Evolutionary conservation across 1,140 invertebrate species (phyloP), one percentile per base, ranked within the genome.

Genomic region (Saccostrea glomerata): DNA sequence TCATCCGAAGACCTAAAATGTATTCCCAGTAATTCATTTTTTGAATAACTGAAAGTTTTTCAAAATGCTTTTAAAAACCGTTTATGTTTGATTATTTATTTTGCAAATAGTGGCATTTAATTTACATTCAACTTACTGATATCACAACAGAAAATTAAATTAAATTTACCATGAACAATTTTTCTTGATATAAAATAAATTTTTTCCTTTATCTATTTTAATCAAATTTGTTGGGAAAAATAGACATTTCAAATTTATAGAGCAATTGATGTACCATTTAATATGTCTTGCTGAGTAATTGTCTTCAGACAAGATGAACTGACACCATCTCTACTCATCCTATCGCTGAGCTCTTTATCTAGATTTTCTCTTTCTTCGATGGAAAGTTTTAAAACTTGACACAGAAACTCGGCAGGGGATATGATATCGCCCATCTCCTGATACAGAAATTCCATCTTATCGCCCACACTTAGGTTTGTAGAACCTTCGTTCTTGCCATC

Each of bases 331-430:
- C 11, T 11, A 77, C 30, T 15, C 13, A 77, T 77, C 25, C 23
- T 77, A 15, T 77, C 30, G 13, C 13, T 25, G 15, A 77, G 70
- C 7, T 36, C 11, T 13, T 12, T 77, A 36, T 77, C 86, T 2
- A 87, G 25, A n/a, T 20, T 36, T 40, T 87, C 73, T 82, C 86
- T 17, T 3, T 55, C 30, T 36, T 63, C 70, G 30, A 11, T n/a
- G 12, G 77, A 55, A 12, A 87, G 30, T 36, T 82, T 82, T 12
- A 87, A 54, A 58, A 82, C 40, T 25, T 87, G 86, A 36, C 86
- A 87, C 15, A 87, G 36, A n/a, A 87, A 82, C 82, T 87, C 86
- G 30, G 36, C 56, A 36, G 86, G 73, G 82, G 77, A 82, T 12
- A 82, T 9, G 7, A 58, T 82, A n/a, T 87, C 70, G 36, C 20